Evolutionary conservation across 2,113 vertebrate species (phyloP).

Genomic region (Crypturellus undulatus): DNA sequence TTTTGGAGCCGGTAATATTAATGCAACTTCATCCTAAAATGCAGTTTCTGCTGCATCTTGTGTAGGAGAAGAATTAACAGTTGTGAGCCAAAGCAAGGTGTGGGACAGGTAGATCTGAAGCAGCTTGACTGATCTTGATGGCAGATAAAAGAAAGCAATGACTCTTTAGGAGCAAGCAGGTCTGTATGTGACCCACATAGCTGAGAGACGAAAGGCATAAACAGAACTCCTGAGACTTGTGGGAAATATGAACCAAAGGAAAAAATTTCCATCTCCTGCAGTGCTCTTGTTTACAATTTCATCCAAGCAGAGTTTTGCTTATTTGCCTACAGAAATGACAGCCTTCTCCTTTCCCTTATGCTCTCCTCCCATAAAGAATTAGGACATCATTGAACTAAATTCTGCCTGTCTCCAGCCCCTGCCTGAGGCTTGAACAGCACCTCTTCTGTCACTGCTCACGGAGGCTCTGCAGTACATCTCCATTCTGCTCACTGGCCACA

Average conservation of each 20-base stretch:
- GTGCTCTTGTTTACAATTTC: not conserved
- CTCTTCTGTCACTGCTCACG: not conserved
- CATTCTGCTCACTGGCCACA: not conserved
- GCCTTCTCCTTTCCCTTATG: not conserved
- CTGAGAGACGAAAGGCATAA: not conserved
- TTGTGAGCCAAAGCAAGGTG: not conserved
- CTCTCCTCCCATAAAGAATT: not conserved
- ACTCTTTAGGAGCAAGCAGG: slow-evolving; percentile 26
- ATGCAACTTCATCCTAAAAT: not conserved
- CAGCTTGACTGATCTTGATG: not conserved
- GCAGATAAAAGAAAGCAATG: not conserved
- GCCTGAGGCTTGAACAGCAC: not conserved
- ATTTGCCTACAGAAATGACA: not conserved
- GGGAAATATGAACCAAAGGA: rapidly evolving
- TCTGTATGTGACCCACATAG: slow-evolving; percentile 41
- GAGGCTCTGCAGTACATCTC: not conserved
- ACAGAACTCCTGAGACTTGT: not conserved
- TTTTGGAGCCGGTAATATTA: not conserved
- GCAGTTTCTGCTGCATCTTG: not conserved
- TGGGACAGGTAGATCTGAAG: not conserved
- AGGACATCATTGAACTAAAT: not conserved
- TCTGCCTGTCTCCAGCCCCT: not conserved
- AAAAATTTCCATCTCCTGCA: not conserved
- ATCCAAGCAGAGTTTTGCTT: not conserved
- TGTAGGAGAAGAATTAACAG: not conserved